Conservation (phyloP, 2,888 invertebrate genomes). For the Rotaria magnacalcarata region DNA sequence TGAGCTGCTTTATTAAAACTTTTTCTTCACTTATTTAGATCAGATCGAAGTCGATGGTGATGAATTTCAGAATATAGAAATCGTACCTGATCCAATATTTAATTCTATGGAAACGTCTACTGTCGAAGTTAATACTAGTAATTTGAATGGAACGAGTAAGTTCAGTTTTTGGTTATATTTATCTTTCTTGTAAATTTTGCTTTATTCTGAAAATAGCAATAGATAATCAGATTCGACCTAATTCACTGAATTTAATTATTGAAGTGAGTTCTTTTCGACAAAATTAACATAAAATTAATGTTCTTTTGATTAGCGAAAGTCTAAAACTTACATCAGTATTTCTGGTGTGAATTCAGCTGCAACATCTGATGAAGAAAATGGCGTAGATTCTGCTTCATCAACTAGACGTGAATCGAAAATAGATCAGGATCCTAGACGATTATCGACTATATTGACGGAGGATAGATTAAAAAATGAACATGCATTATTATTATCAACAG, state of each 20-base stretch:
- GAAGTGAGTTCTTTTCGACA: neutral
- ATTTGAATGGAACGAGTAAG: neutral
- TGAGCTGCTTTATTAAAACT: neutral
- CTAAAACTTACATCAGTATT: neutral
- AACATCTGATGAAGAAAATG: constrained; percentile 10
- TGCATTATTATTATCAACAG: neutral
- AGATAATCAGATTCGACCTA: neutral
- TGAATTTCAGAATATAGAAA: constrained; percentile 32
- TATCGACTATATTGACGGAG: neutral
- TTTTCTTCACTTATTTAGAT: neutral
- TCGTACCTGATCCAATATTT: neutral
- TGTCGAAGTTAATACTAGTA: neutral
- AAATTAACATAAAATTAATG: neutral
- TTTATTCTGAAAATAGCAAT: neutral
- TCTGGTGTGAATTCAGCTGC: neutral
- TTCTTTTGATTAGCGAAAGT: neutral
- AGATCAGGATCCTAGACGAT: neutral
- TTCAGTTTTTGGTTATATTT: neutral
- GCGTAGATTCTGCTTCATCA: neutral
- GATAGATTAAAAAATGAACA: neutral
- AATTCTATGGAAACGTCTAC: neutral
- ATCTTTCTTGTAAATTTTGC: neutral
- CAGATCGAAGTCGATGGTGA: neutral
- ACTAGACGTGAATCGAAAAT: neutral
- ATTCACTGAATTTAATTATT: neutral